Conservation (phyloP, 2,113 vertebrate genomes). For the Lanius ludovicianus region DNA sequence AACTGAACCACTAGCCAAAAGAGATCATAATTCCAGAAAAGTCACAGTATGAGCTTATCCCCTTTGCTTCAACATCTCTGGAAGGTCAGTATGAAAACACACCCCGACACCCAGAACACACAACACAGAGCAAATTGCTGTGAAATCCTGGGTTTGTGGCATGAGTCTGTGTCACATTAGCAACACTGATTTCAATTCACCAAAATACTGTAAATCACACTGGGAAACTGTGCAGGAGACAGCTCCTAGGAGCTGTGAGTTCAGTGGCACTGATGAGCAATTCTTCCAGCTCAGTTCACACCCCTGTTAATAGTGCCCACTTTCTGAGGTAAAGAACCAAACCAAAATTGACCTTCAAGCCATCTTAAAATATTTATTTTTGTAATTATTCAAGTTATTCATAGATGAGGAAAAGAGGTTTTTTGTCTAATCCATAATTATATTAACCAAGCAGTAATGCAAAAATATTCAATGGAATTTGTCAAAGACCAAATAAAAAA, state of each 20-base stretch:
- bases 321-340: background rate
- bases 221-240: background rate
- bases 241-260: background rate
- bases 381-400: background rate
- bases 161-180: accelerated
- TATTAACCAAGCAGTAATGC: background rate
- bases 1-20: background rate
- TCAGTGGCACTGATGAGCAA: background rate
- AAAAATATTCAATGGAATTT: background rate
- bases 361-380: background rate
- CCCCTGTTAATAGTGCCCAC: background rate
- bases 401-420: accelerated
- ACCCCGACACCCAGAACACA: background rate
- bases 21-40: background rate
- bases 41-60: background rate
- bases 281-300: background rate
- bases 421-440: background rate
- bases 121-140: background rate
- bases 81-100: background rate
- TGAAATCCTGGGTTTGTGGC: background rate
- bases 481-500: background rate
- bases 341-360: background rate
- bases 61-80: background rate
- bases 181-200: background rate
- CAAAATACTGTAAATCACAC: background rate